Evolutionary conservation across 2,113 vertebrate genomes (phyloP).

Genomic region (Tapirus terrestris): DNA sequence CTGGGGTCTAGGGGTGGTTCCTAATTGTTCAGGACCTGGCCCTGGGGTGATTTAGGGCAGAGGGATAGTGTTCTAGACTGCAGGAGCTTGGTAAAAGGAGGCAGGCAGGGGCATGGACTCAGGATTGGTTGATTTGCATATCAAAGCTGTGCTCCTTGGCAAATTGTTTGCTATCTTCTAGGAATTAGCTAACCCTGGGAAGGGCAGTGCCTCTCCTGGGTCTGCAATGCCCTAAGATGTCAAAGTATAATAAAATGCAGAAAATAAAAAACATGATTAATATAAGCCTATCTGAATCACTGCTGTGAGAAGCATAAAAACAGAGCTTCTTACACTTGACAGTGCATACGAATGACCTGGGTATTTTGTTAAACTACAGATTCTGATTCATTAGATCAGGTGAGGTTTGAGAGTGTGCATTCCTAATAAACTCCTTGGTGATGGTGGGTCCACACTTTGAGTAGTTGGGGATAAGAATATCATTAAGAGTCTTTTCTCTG

Average conservation of each 20-base stretch:
- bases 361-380: background rate
- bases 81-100: background rate
- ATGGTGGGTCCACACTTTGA: background rate
- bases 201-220: background rate
- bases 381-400: background rate
- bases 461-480: background rate
- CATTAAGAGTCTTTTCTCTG: background rate
- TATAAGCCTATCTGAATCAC: background rate
- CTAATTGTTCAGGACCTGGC: background rate
- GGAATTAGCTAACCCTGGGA: background rate
- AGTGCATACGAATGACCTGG: background rate
- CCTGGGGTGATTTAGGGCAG: background rate
- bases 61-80: background rate
- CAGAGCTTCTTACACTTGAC: background rate
- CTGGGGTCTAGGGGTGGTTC: rapidly evolving
- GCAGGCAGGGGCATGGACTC: background rate
- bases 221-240: background rate
- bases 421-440: background rate
- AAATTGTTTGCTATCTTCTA: background rate
- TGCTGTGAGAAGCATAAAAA: background rate
- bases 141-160: background rate
- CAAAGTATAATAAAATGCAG: background rate
- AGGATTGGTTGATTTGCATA: background rate
- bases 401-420: background rate
- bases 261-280: background rate